Conservation (phyloP, 2,113 vertebrate genomes). For the Otus sunia region DNA sequence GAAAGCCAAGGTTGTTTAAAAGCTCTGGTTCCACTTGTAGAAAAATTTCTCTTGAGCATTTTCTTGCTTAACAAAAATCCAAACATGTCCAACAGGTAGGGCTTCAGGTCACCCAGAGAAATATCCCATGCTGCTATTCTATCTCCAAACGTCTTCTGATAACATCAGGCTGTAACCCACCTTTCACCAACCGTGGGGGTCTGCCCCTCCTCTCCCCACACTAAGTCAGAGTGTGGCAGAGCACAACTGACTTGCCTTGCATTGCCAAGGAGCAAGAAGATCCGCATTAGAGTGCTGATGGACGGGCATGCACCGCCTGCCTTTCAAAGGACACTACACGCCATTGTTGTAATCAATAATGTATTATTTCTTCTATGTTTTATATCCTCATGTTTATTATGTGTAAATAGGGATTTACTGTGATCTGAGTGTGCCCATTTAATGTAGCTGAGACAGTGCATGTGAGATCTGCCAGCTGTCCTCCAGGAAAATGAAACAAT, state of each 20-base stretch:
- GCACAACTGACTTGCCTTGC: not conserved
- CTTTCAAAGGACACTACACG: conserved; percentile 29
- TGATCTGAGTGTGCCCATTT: conserved; percentile 34
- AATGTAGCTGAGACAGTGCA: conserved; percentile 38
- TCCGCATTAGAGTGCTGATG: fast-evolving
- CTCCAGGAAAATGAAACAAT: not conserved
- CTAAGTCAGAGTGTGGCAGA: not conserved
- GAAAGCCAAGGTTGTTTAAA: fast-evolving
- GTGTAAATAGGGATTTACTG: conserved; percentile 71
- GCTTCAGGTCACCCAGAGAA: not conserved
- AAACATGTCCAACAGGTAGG: not conserved
- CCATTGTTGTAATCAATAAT: conserved; percentile 64
- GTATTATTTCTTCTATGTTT: conserved; percentile 30
- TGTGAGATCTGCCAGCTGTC: not conserved
- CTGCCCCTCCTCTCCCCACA: not conserved
- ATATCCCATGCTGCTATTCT: fast-evolving
- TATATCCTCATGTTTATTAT: conserved; percentile 46
- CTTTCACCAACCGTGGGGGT: not conserved
- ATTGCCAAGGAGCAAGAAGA: not conserved
- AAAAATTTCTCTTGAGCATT: not conserved
- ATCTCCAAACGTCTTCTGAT: not conserved
- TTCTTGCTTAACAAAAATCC: not conserved
- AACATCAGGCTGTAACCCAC: not conserved
- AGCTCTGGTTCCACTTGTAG: not conserved
- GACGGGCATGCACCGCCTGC: not conserved